Percentiles rank a stretch among this genome's conserved stretches.
Evolutionary conservation across 2,888 invertebrate genomes (phyloP).

Genomic region (Euclidia mi): DNA sequence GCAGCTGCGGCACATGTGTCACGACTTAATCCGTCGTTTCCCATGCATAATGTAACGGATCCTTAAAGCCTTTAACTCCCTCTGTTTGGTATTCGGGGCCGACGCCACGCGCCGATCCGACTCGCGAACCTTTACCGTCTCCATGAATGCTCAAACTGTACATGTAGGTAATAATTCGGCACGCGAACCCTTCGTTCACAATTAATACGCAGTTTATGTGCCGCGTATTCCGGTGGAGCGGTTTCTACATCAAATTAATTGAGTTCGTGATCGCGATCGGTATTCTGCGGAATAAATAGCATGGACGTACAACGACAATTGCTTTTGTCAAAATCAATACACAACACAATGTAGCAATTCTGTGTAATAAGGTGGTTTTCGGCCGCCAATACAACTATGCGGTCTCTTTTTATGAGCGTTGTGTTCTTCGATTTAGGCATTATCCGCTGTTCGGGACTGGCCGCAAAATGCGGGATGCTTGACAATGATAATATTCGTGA

Average conservation of each 20-base stretch:
- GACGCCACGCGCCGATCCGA: neutral
- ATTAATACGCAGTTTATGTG: slow-evolving; percentile 4
- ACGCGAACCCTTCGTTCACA: neutral
- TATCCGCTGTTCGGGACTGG: neutral
- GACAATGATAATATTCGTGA: too few species aligned
- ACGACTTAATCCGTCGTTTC: slow-evolving; percentile 14
- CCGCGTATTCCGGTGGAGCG: neutral
- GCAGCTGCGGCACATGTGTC: slow-evolving; percentile 9
- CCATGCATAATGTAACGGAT: slow-evolving; percentile 21
- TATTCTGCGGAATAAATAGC: neutral
- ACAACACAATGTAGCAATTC: slow-evolving; percentile 10
- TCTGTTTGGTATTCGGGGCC: slow-evolving; percentile 14
- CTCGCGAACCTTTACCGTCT: neutral
- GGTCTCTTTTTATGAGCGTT: neutral
- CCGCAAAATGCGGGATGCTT: neutral
- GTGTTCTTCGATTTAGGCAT: neutral
- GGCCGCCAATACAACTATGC: neutral
- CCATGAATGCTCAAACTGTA: slow-evolving; percentile 4
- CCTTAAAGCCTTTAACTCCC: slow-evolving; percentile 9
- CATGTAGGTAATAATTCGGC: slow-evolving; percentile 2
- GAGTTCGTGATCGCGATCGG: neutral
- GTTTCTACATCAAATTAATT: slow-evolving; percentile 2
- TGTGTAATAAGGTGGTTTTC: slow-evolving; percentile 2
- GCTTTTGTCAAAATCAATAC: slow-evolving; percentile 6
- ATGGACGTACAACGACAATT: neutral